These are phyloP conservation scores for Microcebus griseorufus DNA, from an alignment of 2,113 vertebrate species.

Conservation along the genomic window DNA sequence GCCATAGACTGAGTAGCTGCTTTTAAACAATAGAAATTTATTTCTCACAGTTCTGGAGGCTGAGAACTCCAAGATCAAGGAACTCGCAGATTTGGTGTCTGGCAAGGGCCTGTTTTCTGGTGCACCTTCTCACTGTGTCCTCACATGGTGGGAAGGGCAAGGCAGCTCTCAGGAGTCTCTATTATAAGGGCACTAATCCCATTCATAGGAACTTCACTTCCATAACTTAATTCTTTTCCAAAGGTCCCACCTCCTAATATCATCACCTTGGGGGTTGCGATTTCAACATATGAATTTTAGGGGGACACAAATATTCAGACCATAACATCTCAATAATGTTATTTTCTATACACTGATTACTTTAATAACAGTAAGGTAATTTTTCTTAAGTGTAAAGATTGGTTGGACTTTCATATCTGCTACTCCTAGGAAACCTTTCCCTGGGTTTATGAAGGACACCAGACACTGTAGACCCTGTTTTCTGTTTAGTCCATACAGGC, in stretches of 20 bases:
- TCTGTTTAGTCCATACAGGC: neutral
- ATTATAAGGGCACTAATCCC: neutral
- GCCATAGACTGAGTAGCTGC: neutral
- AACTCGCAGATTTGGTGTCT: neutral
- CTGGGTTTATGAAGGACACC: neutral
- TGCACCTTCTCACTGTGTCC: neutral
- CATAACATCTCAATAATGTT: neutral
- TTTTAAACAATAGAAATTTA: neutral
- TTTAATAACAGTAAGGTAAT: neutral
- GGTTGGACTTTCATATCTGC: neutral
- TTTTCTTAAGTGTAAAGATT: neutral
- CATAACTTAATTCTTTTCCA: neutral
- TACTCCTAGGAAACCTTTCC: neutral
- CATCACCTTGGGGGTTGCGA: neutral
- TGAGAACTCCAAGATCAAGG: neutral
- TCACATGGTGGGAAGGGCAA: neutral
- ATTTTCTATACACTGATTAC: neutral
- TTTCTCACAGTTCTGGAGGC: neutral
- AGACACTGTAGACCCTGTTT: neutral
- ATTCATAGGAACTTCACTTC: neutral
- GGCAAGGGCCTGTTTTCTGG: neutral
- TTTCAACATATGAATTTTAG: neutral
- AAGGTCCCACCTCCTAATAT: neutral
- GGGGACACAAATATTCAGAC: neutral
- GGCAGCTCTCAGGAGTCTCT: neutral